These are phyloP conservation scores for Myrmophylax atrothorax DNA, from an alignment of 2,113 vertebrate genomes.

Conservation along the genomic window DNA sequence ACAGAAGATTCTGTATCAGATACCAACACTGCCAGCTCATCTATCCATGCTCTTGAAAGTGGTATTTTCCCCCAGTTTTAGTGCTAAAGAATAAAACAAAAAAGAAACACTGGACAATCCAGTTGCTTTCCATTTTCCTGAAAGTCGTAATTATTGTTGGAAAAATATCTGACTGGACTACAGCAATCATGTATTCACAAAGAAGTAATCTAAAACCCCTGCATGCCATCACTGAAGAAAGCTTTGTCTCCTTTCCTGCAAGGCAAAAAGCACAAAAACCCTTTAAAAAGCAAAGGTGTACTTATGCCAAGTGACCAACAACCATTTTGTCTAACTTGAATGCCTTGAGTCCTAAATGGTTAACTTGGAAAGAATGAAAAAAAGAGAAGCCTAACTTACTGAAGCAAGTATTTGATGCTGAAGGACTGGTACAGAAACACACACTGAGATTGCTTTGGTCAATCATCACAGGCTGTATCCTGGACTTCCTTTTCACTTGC, in stretches of 20 bases:
- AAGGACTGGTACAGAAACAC: background rate
- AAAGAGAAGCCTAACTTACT: background rate
- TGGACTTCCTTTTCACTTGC: background rate
- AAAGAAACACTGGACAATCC: background rate
- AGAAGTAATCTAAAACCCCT: background rate
- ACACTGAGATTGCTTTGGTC: background rate
- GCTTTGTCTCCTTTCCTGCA: background rate
- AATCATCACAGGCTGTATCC: background rate
- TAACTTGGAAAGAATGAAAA: background rate
- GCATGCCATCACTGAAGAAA: background rate
- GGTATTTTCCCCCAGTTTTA: background rate
- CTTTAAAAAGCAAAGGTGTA: background rate
- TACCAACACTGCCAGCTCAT: background rate
- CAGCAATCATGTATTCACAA: background rate
- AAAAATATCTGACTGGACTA: background rate
- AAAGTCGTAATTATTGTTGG: background rate
- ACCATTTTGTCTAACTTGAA: background rate
- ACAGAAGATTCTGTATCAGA: background rate
- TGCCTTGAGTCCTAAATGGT: accelerated
- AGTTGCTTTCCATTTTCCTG: background rate
- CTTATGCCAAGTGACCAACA: background rate
- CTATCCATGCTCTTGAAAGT: background rate
- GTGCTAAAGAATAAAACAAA: background rate
- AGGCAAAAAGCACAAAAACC: background rate
- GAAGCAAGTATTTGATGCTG: background rate